Base-by-base conservation (phyloP, 2,797 vertebrate genomes). In the Sebastes paucispinis region DNA sequence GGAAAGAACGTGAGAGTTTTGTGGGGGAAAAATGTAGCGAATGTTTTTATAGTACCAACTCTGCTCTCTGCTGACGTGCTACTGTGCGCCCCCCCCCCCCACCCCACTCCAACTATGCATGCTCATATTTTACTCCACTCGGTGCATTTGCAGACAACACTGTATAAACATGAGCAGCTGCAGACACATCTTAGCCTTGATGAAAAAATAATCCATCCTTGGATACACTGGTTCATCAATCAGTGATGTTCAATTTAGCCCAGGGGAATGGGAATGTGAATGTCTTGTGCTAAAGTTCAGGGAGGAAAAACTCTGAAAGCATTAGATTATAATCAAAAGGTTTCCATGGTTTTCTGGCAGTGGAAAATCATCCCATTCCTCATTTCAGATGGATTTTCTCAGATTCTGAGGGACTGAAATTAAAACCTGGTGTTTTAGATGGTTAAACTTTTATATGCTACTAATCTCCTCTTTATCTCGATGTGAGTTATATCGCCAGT, bases 31-130 rank as follows among this genome's bases (percentile, higher is more conserved):
- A 76, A 81, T 79, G 29, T 14, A 36, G 67, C 31, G 62, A 83
- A 91, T 88, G 82, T 88, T 85, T 89, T 81, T 12, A 71, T 47
- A 83, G 22, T 73, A 60, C 59, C 4, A 47, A 68, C 55, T 69
- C 39, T 34, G 18, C 6, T 79, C 34, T 47, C 16, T n/a, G 20
- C 20, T 52, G 18, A 52, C 18, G 18, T 67, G 6, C 31, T 39
- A 22, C 43, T 76, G 57, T 76, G 71, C 22, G n/a, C n/a, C n/a
- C n/a, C n/a, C 20, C 43, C n/a, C 9, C 36, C 8, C 47, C 18
- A 9, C 22, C 68, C 36, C 1, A 39, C 36, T 34, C 25, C 16
- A 64, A 43, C 62, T 70, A 11, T 75, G 47, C 9, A 5, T 24
- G 22, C 55, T 69, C 31, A 20, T 81, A 78, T 79, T 36, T 32